Percentiles rank a stretch among this genome's conserved stretches.
Conservation (phyloP, 2,888 invertebrate genomes). For the Teinopalpus imperialis region DNA sequence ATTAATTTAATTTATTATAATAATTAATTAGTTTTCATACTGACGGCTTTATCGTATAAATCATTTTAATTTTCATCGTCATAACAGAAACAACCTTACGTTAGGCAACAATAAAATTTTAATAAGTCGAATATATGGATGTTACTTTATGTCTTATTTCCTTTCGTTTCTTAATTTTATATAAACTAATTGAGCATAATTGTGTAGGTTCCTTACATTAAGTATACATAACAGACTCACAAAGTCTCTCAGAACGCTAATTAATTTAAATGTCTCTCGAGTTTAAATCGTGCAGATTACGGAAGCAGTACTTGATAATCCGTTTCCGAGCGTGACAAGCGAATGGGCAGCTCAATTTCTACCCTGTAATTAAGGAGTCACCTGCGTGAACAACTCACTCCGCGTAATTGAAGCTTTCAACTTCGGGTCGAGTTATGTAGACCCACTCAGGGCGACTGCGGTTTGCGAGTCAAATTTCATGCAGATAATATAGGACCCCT, state of each 20-base stretch:
- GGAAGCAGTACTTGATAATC: conserved; percentile 66
- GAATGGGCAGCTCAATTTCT: conserved; percentile 77
- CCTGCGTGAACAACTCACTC: conserved; percentile 79
- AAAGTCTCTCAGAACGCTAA: conserved; percentile 9
- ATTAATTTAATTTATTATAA: no score
- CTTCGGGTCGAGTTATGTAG: conserved; percentile 73
- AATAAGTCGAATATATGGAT: no score
- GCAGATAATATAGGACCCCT: conserved; percentile 71
- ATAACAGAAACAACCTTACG: no score
- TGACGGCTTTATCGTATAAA: no score
- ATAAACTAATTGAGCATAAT: no score
- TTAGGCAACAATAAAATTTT: no score
- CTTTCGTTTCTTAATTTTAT: no score
- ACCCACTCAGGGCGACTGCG: conserved; percentile 61
- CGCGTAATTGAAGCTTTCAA: conserved; percentile 77
- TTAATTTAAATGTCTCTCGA: conserved; percentile 35
- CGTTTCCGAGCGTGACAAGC: conserved; percentile 72
- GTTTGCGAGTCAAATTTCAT: conserved; percentile 76
- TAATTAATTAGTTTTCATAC: no score
- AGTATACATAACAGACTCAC: not conserved
- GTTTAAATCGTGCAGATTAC: conserved; percentile 39
- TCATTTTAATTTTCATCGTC: no score
- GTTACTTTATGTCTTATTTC: no score
- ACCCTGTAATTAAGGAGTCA: conserved; percentile 78
- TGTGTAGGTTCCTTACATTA: not conserved